phyloP scores from a whole-genome alignment of 2,797 vertebrate species.

The Xiphorhynchus erythropygius region DNA sequence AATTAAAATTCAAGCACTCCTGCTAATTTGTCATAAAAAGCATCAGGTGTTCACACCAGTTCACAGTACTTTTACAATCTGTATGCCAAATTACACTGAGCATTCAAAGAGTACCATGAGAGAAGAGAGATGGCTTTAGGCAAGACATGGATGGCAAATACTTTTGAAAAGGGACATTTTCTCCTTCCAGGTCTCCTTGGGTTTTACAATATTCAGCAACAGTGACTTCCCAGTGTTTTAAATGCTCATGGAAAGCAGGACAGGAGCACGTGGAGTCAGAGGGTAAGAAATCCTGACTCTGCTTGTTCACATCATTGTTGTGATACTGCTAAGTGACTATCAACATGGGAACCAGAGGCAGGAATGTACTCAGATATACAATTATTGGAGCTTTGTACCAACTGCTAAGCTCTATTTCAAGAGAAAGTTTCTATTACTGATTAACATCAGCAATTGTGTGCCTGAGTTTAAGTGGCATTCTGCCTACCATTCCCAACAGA shows the following conservation, averaged over 20 bases:
- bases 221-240: neutral
- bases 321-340: neutral
- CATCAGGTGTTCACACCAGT: neutral
- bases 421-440: neutral
- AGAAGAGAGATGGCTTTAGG: neutral
- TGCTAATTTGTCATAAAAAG: neutral
- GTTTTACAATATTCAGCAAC: neutral
- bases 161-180: neutral
- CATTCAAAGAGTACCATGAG: neutral
- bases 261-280: neutral
- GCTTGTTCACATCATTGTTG: neutral
- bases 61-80: neutral
- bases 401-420: neutral
- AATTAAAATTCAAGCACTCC: neutral
- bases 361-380: neutral
- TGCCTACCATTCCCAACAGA: neutral
- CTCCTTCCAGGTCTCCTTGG: neutral
- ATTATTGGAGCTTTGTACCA: neutral
- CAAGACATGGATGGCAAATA: neutral
- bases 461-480: neutral
- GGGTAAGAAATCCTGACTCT: neutral
- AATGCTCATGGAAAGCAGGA: neutral
- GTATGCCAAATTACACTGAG: neutral
- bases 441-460: neutral
- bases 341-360: neutral